A percentile compares a stretch with the other conserved stretches of the same genome.
phyloP scores from a whole-genome alignment of 2,113 vertebrate genomes.

The Leptobrachium leishanense region DNA sequence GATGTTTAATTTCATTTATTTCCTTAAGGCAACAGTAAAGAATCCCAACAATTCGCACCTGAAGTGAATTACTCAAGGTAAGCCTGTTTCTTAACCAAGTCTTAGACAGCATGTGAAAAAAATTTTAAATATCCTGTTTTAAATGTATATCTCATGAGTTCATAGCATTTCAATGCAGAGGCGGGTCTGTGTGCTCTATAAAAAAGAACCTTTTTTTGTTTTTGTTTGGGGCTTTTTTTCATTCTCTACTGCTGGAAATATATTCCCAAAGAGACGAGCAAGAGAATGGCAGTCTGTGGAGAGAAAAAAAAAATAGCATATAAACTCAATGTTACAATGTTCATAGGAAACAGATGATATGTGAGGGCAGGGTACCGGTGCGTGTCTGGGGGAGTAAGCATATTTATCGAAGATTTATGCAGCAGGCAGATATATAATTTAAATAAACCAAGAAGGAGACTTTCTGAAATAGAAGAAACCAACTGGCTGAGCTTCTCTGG shows the following conservation, averaged over 20 bases:
- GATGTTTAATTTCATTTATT: background rate
- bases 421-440: background rate
- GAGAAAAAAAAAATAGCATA: background rate
- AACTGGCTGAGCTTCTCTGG: no score
- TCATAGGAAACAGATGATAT: slow-evolving; percentile 13
- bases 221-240: no score
- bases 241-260: background rate
- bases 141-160: background rate
- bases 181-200: background rate
- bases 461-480: no score
- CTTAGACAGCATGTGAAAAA: background rate
- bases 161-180: background rate
- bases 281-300: background rate
- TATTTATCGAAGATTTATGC: background rate
- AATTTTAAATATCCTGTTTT: background rate
- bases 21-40: slow-evolving; percentile 39
- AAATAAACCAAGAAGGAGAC: no score
- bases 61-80: slow-evolving; percentile 33
- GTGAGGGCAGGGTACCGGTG: background rate
- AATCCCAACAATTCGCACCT: slow-evolving; percentile 38
- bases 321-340: background rate
- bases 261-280: slow-evolving; percentile 13
- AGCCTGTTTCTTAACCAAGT: background rate
- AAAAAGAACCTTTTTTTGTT: background rate
- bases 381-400: background rate